Conservation (phyloP, 2,797 vertebrate genomes). For the Bryconaethiops microstoma region DNA sequence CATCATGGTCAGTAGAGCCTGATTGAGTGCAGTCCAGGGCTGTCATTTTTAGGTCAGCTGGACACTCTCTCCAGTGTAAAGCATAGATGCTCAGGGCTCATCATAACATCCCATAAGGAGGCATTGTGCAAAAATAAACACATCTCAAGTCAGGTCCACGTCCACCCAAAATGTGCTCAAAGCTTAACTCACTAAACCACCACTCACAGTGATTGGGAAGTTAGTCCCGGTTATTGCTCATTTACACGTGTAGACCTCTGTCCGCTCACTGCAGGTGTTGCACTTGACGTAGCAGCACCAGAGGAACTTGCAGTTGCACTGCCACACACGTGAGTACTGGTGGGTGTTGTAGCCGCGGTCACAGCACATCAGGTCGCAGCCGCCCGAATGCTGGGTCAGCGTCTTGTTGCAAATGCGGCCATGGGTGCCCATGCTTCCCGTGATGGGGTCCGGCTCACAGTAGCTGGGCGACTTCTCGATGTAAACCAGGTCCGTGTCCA, state of each 20-base stretch:
- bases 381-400: constrained; percentile 86
- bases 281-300: constrained; percentile 99
- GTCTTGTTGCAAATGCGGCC: constrained; percentile 97
- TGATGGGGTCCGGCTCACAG: constrained; percentile 90
- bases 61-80: constrained; percentile 21
- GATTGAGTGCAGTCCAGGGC: not conserved
- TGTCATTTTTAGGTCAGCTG: not conserved
- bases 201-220: not conserved
- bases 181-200: not conserved
- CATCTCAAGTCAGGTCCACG: constrained; percentile 1
- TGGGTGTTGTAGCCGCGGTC: constrained; percentile 98
- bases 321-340: constrained; percentile 96
- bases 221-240: constrained; percentile 76
- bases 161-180: constrained; percentile 4
- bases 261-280: constrained; percentile 98
- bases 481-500: constrained; percentile 96
- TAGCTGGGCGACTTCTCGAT: constrained; percentile 97
- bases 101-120: constrained; percentile 3
- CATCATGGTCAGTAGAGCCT: not conserved
- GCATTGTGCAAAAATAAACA: constrained; percentile 22
- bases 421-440: constrained; percentile 92
- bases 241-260: constrained; percentile 96
- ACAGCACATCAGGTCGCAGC: constrained; percentile 97
- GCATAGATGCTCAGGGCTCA: constrained; percentile 1
- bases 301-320: constrained; percentile 98